phyloP scores from a whole-genome alignment of 2,113 vertebrate species.

The Gallinago media region DNA sequence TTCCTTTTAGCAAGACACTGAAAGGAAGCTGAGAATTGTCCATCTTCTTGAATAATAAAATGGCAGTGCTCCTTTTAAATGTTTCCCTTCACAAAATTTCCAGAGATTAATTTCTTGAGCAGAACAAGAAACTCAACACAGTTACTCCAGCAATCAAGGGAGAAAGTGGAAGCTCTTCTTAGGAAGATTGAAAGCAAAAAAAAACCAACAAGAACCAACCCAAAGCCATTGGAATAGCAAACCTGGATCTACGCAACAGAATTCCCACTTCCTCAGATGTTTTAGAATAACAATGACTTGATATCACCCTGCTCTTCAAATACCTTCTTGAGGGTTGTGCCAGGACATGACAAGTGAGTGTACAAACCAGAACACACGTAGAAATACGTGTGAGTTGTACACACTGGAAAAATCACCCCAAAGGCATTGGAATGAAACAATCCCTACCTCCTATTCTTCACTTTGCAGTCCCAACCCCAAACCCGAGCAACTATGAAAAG shows the following conservation, averaged over 20 bases:
- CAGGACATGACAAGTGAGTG: not conserved
- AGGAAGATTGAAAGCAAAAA: not conserved
- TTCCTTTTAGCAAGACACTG: not conserved
- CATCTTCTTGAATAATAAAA: not conserved
- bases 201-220: not conserved
- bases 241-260: not conserved
- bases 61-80: not conserved
- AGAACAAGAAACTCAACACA: not conserved
- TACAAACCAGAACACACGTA: rapidly evolving
- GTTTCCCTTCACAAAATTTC: not conserved
- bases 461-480: not conserved
- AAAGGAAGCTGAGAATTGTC: not conserved
- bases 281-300: not conserved
- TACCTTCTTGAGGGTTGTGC: not conserved
- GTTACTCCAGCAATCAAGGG: not conserved
- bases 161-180: not conserved
- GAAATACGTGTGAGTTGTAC: rapidly evolving
- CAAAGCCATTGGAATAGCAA: not conserved
- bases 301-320: not conserved
- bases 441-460: not conserved
- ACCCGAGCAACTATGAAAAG: not conserved
- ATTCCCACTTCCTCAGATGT: not conserved
- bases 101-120: not conserved
- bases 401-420: not conserved
- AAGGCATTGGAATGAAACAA: not conserved